A percentile compares a stretch with the other conserved stretches of the same genome.
Evolutionary conservation across 2,888 invertebrate genomes (phyloP).

Genomic region (Diaphora mendica): DNA sequence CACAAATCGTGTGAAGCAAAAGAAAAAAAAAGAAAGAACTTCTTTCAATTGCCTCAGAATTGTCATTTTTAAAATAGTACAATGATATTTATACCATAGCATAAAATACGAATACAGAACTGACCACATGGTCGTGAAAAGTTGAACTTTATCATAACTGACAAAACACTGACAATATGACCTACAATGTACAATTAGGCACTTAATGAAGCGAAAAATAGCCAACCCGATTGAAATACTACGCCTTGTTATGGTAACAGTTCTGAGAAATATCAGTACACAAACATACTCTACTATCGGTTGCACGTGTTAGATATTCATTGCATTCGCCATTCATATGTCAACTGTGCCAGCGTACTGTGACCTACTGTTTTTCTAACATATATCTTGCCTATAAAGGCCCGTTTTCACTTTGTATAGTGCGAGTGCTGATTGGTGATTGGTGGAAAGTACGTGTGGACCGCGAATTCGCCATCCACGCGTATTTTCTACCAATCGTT

Average conservation of each 20-base stretch:
- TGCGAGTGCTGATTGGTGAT: no score
- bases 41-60: not conserved
- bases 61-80: not conserved
- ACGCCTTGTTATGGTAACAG: slow-evolving; percentile 29
- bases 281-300: slow-evolving; percentile 33
- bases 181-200: slow-evolving; percentile 18
- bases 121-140: slow-evolving; percentile 17
- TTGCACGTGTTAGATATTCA: slow-evolving; percentile 52
- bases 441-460: no score
- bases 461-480: no score
- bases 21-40: no score
- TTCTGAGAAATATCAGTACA: slow-evolving; percentile 36
- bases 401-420: no score
- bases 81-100: not conserved
- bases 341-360: slow-evolving; percentile 23
- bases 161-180: slow-evolving; percentile 15
- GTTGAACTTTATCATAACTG: slow-evolving; percentile 12
- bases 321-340: slow-evolving; percentile 47
- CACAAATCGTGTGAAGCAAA: no score
- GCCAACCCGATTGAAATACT: slow-evolving; percentile 28
- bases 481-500: no score
- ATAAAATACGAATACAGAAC: slow-evolving; percentile 11
- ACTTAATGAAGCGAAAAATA: slow-evolving; percentile 19
- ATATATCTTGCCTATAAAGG: slow-evolving; percentile 43
- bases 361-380: slow-evolving; percentile 40